Evolutionary conservation across 1,140 invertebrate genomes (phyloP), one percentile per base, ranked within the genome.

Genomic region (Drosophila sulfurigaster): DNA sequence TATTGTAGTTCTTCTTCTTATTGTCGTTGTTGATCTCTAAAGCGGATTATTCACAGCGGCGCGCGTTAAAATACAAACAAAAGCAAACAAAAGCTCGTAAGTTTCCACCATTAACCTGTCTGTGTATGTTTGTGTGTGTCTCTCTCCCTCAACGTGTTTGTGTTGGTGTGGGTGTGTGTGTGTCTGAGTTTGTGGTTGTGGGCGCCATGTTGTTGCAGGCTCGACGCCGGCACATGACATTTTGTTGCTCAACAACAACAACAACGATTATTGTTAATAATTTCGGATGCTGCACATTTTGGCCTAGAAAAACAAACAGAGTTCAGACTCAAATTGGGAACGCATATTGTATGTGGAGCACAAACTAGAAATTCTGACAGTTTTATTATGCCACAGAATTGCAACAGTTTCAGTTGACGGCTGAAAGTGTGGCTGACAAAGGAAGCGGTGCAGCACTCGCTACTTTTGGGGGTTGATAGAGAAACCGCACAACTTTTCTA

Each of bases 11-110:
- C 11, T 43, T 43, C 41, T 43, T 13, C 41, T 54, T 75, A 48
- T 56, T 75, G 11, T 65, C 62, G 43, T 58, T 76, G 32, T 52
- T 78, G 72, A 73, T 78, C 65, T 68, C 66, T 69, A 87, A 87
- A 82, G 82, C 82, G 82, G 82, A 87, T 87, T 87, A 87, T 77
- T 69, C 73, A 75, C 78, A 75, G 67, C 78, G 52, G 56, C 79
- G 78, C 79, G 78, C 65, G 78, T 78, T 70, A 63, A 70, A 79
- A 65, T 43, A 54, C 59, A 66, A 78, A 66, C 49, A 68, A 78
- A 67, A 71, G 57, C 63, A 80, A 78, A 75, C 62, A 82, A 82
- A 87, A 76, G 70, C 82, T 58, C 64, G 83, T 87, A 88, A 87
- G 83, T 87, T 78, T 75, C 74, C 56, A 54, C 71, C 60, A 71